Evolutionary conservation across 1,140 invertebrate genomes (phyloP), one percentile per base, ranked within the genome.

Genomic region (Drosophila auraria): DNA sequence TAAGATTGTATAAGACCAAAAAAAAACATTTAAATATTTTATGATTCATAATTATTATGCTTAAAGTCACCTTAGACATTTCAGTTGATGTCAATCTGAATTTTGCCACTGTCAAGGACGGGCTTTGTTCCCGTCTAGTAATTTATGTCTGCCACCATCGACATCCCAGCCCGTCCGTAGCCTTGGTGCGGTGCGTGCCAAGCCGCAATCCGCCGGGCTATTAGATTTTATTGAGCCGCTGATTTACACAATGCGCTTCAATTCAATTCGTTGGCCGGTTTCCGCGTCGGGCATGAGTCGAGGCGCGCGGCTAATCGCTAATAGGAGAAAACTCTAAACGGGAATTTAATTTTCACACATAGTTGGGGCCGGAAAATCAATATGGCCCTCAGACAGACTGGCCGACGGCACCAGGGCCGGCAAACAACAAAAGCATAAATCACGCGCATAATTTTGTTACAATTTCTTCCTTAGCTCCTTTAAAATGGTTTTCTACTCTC

Each of bases 191-290:
- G 70, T 89, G 86, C 86, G 86, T 89, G 86, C 61, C 68, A 58
- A 69, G 82, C 72, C 75, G 86, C 86, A 89, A 89, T 89, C 86
- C 84, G 82, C 82, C 47, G 53, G 58, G 82, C 84, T 90, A 90
- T 89, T 89, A 86, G 82, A 90, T 89, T 89, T 89, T 89, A 89
- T 89, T 90, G 86, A 89, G 82, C 86, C 79, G 78, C 86, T 89
- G 86, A 89, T 89, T 89, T 89, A 89, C 75, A 90, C 86, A 80
- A 78, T 80, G 81, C 73, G 81, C 81, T 78, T 89, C 71, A 86
- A 90, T 89, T 90, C 86, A 90, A 89, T 89, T 89, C 71, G 36
- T 65, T 47, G 49, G 25, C 49, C 44, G 65, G 40, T 25, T 40
- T 42, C 49, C 45, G 56, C 42, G 49, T 27, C 27, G 9, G 15